phyloP scores from a whole-genome alignment of 2,113 vertebrate species.

The Jacana jacana region DNA sequence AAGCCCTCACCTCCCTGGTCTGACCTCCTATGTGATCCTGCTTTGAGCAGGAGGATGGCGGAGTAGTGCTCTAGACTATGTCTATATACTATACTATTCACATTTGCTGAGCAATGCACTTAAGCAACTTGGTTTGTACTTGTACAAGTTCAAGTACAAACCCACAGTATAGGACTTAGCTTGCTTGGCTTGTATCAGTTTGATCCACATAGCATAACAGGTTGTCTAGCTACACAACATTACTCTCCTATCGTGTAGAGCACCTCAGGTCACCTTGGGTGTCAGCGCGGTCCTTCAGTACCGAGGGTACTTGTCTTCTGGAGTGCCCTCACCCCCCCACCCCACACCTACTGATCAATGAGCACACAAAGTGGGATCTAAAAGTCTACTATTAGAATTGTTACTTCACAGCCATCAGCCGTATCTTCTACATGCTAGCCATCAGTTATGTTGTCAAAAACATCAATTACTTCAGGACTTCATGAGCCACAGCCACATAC shows the following conservation, averaged over 20 bases:
- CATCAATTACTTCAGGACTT: not conserved
- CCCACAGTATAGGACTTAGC: not conserved
- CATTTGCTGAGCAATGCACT: not conserved
- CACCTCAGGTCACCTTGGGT: not conserved
- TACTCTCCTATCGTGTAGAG: not conserved
- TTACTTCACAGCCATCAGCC: not conserved
- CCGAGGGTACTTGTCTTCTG: not conserved
- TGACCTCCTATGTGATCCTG: not conserved
- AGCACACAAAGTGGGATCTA: not conserved
- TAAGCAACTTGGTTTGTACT: not conserved
- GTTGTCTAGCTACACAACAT: not conserved
- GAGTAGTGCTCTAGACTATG: not conserved
- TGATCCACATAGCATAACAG: fast-evolving
- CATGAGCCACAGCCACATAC: not conserved
- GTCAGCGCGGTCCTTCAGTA: not conserved
- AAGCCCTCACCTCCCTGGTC: not conserved
- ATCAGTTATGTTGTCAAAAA: not conserved
- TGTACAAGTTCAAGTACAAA: not conserved
- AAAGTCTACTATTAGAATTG: not conserved
- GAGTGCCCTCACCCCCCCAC: not conserved
- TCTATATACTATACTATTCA: not conserved
- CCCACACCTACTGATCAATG: not conserved
- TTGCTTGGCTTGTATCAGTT: not conserved
- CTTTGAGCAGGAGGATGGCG: not conserved
- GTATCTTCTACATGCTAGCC: not conserved